phyloP scores from a whole-genome alignment of 2,113 vertebrate species.

The Neomonachus schauinslandi region DNA sequence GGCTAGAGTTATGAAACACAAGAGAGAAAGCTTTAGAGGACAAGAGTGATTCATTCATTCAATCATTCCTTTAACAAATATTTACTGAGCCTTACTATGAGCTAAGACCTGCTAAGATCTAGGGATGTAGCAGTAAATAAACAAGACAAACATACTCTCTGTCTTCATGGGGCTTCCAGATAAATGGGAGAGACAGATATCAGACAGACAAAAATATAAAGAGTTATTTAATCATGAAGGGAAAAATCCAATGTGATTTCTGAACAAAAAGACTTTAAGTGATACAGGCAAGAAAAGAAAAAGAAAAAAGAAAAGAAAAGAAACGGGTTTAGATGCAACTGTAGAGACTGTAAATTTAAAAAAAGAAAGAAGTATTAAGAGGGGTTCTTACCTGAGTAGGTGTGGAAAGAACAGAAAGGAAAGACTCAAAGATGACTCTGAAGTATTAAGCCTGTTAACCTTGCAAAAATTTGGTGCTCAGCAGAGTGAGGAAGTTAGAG shows the following conservation, averaged over 20 bases:
- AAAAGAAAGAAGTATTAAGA: not conserved
- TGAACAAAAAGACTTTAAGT: slow-evolving; percentile 27
- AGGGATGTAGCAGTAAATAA: not conserved
- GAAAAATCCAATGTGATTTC: not conserved
- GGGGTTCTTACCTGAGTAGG: not conserved
- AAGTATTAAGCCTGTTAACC: not conserved
- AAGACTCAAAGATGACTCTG: not conserved
- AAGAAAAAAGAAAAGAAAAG: not conserved
- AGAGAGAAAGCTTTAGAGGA: not conserved
- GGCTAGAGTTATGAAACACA: not conserved
- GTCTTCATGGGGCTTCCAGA: not conserved
- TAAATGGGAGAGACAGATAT: not conserved
- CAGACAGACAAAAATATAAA: not conserved
- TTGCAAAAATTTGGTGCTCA: not conserved
- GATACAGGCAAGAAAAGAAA: not conserved
- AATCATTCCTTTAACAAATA: not conserved
- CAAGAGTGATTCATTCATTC: not conserved
- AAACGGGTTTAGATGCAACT: not conserved
- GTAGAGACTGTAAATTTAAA: not conserved
- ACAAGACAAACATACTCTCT: not conserved
- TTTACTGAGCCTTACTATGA: not conserved
- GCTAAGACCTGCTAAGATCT: not conserved
- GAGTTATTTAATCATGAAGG: not conserved
- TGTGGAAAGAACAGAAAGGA: not conserved
- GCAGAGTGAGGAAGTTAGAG: not conserved